A percentile compares a stretch with the other conserved stretches of the same genome.
Conservation (phyloP, 2,888 invertebrate species). For the Actias luna region DNA sequence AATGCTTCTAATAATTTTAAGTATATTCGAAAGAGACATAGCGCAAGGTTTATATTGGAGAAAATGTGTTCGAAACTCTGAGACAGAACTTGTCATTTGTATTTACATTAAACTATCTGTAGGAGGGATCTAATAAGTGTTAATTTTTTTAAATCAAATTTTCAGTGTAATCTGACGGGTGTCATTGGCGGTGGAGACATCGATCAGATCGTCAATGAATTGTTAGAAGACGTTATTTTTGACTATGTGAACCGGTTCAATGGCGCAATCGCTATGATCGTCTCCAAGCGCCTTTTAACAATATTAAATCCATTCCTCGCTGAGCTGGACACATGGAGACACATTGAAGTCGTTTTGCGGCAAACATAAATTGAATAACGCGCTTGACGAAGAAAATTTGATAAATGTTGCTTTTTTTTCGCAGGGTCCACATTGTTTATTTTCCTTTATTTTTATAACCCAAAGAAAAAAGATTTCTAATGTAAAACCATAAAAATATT, state of each 20-base stretch:
- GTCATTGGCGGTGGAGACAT: slow-evolving; percentile 72
- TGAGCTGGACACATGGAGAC: slow-evolving; percentile 62
- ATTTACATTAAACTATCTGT: no score
- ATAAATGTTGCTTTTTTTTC: neutral
- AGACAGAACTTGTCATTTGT: no score
- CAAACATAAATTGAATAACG: neutral
- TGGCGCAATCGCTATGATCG: slow-evolving; percentile 45
- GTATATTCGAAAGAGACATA: no score
- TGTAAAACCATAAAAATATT: no score
- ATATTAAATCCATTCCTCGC: slow-evolving; percentile 55
- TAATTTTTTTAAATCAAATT: neutral
- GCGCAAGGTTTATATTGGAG: no score
- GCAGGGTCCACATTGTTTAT: neutral
- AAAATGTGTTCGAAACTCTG: no score
- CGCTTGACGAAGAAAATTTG: neutral
- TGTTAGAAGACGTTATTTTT: slow-evolving; percentile 64
- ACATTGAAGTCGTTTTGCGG: slow-evolving; percentile 33
- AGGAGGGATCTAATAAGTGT: no score
- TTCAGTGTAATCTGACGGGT: slow-evolving; percentile 62
- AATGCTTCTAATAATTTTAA: no score
- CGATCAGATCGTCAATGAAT: slow-evolving; percentile 63
- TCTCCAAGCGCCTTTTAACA: slow-evolving; percentile 25
- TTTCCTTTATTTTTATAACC: no score
- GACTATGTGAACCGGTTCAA: slow-evolving; percentile 66
- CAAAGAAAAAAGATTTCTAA: no score